Evolutionary conservation across 2,113 vertebrate genomes (phyloP).

Genomic region (Phaethon lepturus): DNA sequence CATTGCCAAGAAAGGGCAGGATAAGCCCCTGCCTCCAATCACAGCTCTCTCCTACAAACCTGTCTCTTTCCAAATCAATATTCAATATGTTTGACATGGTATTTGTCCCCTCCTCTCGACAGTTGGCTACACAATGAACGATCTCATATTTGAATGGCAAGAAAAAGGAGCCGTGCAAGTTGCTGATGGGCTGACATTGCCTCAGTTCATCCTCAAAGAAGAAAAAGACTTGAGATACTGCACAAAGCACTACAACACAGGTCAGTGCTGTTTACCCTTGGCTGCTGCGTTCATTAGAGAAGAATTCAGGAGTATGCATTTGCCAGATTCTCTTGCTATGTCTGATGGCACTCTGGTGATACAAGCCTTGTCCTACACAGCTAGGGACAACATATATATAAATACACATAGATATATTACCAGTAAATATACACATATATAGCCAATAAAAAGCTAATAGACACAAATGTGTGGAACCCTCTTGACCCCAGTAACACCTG

Average conservation of each 20-base stretch:
- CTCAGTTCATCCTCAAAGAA: constrained; percentile 97
- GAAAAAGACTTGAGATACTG: constrained; percentile 98
- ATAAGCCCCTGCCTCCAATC: not conserved
- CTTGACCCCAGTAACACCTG: not conserved
- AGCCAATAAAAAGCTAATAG: not conserved
- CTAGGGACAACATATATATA: not conserved
- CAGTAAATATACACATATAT: not conserved
- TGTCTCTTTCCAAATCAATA: not conserved
- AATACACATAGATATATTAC: not conserved
- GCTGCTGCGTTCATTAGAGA: not conserved
- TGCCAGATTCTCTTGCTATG: not conserved
- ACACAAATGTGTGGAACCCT: not conserved
- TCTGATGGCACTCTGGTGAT: not conserved
- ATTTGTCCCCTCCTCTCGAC: constrained; percentile 15
- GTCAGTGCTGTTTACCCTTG: constrained; percentile 66
- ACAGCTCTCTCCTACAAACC: not conserved
- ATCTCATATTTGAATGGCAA: constrained; percentile 98
- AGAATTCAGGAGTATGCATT: not conserved
- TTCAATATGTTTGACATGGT: not conserved
- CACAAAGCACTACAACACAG: constrained; percentile 98
- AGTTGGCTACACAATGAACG: constrained; percentile 99
- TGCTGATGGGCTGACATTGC: constrained; percentile 93
- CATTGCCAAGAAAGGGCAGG: not conserved
- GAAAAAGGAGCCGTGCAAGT: constrained; percentile 96
- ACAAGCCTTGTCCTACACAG: not conserved